Evolutionary conservation across 1,140 invertebrate genomes (phyloP).

Genomic region (Drosophila lacertosa): DNA sequence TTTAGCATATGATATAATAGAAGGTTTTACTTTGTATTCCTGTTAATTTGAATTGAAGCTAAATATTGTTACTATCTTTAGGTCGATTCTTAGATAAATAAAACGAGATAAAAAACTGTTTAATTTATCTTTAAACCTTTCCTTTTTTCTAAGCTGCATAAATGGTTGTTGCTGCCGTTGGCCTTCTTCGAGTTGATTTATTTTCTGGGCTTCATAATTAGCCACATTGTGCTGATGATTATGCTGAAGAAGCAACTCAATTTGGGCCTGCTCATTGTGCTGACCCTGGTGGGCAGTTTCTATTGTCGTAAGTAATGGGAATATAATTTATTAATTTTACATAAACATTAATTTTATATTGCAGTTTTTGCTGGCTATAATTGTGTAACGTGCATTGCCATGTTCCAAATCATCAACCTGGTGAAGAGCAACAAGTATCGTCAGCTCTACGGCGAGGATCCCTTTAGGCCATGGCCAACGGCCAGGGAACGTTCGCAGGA

Average conservation of each 20-base stretch:
- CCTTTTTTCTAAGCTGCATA: conserved; percentile 47
- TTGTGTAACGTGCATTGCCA: conserved; percentile 62
- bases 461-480: conserved; percentile 66
- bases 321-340: neutral
- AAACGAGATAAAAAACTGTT: too few relatives aligned
- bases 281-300: conserved; percentile 68
- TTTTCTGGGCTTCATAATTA: conserved; percentile 36
- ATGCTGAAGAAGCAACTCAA: conserved; percentile 73
- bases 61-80: too few relatives aligned
- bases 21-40: too few relatives aligned
- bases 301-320: conserved; percentile 56
- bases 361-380: conserved; percentile 77
- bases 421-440: conserved; percentile 63
- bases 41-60: too few relatives aligned
- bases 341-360: neutral
- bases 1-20: too few relatives aligned
- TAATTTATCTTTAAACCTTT: too few relatives aligned
- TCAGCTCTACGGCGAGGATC: conserved; percentile 78
- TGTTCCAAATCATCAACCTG: conserved; percentile 71
- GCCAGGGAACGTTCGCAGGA: neutral
- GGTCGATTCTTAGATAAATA: too few relatives aligned
- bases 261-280: conserved; percentile 63
- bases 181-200: conserved; percentile 55
- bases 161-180: conserved; percentile 66
- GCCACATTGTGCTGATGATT: conserved; percentile 74